phyloP scores from a whole-genome alignment of 1,140 invertebrate species.

The Lutraria rhynchaena region DNA sequence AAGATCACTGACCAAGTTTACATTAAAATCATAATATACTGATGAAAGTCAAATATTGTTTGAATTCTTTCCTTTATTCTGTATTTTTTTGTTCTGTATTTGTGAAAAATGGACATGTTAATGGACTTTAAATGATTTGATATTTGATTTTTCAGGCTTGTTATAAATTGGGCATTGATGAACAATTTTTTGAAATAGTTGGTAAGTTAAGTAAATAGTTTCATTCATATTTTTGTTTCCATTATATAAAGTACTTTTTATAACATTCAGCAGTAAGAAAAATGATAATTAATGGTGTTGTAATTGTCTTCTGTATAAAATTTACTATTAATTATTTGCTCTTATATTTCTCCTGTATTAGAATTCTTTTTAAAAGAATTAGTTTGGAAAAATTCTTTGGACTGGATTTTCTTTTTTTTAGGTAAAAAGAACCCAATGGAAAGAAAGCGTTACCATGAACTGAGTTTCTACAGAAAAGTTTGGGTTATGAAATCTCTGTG shows the following conservation, averaged over 20 bases:
- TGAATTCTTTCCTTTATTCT: too few relatives aligned
- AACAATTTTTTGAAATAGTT: constrained; percentile 80
- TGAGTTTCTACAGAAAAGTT: constrained; percentile 84
- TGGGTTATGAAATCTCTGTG: constrained; percentile 86
- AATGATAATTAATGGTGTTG: neutral
- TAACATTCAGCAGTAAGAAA: too few relatives aligned
- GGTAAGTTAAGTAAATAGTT: too few relatives aligned
- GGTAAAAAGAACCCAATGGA: constrained; percentile 83
- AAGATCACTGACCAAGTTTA: too few relatives aligned
- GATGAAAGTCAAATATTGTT: too few relatives aligned
- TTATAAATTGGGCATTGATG: constrained; percentile 73
- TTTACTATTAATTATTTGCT: too few relatives aligned
- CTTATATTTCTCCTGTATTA: too few relatives aligned
- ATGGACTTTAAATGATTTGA: too few relatives aligned
- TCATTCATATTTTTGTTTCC: too few relatives aligned
- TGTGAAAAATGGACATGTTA: neutral
- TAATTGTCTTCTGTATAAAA: constrained; percentile 10
- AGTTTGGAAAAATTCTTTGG: neutral
- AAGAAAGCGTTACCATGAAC: constrained; percentile 84
- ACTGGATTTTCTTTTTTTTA: constrained; percentile 53
- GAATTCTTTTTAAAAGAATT: constrained; percentile 42
- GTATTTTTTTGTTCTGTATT: neutral
- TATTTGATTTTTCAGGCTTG: constrained; percentile 67
- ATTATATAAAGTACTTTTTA: too few relatives aligned
- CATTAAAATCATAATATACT: too few relatives aligned